These are phyloP conservation scores for Drosophila dunni DNA, from an alignment of 1,140 invertebrate species.

Conservation along the genomic window DNA sequence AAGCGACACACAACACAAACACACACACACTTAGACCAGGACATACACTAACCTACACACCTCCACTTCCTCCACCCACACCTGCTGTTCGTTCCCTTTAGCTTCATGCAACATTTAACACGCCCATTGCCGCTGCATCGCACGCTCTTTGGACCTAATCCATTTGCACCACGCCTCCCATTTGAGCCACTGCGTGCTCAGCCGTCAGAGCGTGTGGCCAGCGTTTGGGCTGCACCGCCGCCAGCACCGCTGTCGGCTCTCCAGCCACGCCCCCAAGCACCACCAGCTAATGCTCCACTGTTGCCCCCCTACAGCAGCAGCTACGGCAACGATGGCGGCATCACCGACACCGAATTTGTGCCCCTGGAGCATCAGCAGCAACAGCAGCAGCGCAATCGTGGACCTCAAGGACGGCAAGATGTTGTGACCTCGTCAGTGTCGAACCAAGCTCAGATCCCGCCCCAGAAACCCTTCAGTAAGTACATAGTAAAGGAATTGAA, in stretches of 20 bases:
- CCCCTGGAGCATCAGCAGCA: slow-evolving; percentile 71
- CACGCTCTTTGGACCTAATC: slow-evolving; percentile 60
- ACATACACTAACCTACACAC: slow-evolving; percentile 59
- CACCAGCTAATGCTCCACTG: slow-evolving; percentile 52
- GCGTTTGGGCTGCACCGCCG: slow-evolving; percentile 58
- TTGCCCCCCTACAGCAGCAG: slow-evolving; percentile 63
- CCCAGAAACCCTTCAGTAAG: slow-evolving; percentile 79
- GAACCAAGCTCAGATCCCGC: slow-evolving; percentile 4
- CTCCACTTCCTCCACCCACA: slow-evolving; percentile 12
- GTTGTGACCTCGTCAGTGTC: slow-evolving; percentile 21
- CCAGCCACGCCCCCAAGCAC: slow-evolving; percentile 35
- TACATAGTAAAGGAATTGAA: too few relatives aligned
- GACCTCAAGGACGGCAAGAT: slow-evolving; percentile 61
- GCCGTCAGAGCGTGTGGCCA: slow-evolving; percentile 67
- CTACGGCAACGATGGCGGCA: slow-evolving; percentile 34
- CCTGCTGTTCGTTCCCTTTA: slow-evolving; percentile 28
- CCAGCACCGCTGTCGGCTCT: slow-evolving; percentile 55
- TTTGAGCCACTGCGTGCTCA: slow-evolving; percentile 71
- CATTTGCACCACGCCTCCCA: slow-evolving; percentile 68
- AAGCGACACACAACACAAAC: slow-evolving; percentile 28
- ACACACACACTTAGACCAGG: background rate
- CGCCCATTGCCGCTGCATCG: slow-evolving; percentile 75
- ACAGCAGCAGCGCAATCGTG: slow-evolving; percentile 3
- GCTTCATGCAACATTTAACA: slow-evolving; percentile 80
- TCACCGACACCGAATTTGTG: slow-evolving; percentile 72